These are phyloP conservation scores for Lasioglossum pauxillum DNA, from an alignment of 2,888 invertebrate genomes.

Conservation along the genomic window DNA sequence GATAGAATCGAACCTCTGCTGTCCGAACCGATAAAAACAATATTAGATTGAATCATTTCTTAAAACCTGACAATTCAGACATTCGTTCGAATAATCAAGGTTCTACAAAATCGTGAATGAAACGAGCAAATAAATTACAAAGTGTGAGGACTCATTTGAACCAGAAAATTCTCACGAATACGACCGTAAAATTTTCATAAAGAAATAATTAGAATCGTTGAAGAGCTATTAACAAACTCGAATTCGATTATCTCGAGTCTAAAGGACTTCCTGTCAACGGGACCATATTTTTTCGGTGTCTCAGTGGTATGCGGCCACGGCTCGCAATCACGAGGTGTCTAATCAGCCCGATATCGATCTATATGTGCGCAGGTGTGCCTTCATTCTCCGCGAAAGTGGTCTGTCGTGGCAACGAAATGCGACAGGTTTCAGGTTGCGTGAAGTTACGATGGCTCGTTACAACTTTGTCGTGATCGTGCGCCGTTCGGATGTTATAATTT, in stretches of 20 bases:
- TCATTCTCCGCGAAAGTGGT: constrained; percentile 3
- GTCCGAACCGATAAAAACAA: not conserved
- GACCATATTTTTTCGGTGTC: not conserved
- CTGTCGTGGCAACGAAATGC: constrained; percentile 10
- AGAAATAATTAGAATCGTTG: not conserved
- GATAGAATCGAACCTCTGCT: not conserved
- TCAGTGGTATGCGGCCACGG: not conserved
- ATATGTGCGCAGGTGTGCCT: constrained; percentile 30
- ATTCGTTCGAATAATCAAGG: not conserved
- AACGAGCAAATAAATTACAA: not conserved
- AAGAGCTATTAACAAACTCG: not conserved
- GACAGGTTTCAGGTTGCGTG: constrained; percentile 37
- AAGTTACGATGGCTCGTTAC: constrained; percentile 31
- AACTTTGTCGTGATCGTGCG: constrained; percentile 44
- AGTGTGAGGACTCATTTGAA: not conserved
- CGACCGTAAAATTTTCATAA: not conserved
- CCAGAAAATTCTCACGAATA: not conserved
- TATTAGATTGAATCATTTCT: no score
- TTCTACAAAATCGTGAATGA: not conserved
- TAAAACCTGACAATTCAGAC: not conserved
- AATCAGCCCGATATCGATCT: constrained; percentile 27
- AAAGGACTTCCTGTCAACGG: not conserved
- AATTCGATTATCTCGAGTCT: not conserved
- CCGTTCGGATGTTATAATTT: constrained; percentile 48
- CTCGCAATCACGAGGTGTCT: constrained; percentile 13